Percentiles rank a stretch among this genome's conserved stretches.
Conservation (phyloP, 2,888 invertebrate genomes). For the Drosophila mimetica region DNA sequence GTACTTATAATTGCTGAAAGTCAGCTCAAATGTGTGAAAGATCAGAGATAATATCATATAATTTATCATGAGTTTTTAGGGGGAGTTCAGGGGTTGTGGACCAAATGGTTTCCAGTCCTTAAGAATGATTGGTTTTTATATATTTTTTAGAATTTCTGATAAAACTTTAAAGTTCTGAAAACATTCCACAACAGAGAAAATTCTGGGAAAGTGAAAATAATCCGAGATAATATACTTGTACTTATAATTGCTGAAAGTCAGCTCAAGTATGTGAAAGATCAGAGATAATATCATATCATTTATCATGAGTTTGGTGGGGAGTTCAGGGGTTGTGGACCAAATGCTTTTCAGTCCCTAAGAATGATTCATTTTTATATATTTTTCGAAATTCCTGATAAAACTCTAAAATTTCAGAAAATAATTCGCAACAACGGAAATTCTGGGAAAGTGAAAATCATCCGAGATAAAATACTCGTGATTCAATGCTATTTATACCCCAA, state of each 20-base stretch:
- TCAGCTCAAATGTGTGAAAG: constrained; percentile 26
- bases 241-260: constrained; percentile 13
- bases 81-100: constrained; percentile 9
- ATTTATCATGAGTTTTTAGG: neutral
- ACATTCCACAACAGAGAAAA: too few species aligned
- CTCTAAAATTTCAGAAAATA: too few species aligned
- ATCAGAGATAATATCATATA: constrained; percentile 33
- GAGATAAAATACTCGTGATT: constrained; percentile 10
- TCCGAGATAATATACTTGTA: too few species aligned
- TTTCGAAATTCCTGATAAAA: too few species aligned
- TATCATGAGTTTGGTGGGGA: constrained; percentile 1
- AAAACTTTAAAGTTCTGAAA: too few species aligned
- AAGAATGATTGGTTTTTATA: neutral
- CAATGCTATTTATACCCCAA: constrained; percentile 10
- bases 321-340: constrained; percentile 5
- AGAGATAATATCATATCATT: constrained; percentile 23
- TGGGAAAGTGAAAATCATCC: neutral
- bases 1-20: constrained; percentile 11
- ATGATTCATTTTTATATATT: neutral
- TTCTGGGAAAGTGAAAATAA: too few species aligned
- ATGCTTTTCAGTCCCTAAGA: neutral
- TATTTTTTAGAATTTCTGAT: too few species aligned
- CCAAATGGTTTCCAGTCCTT: neutral
- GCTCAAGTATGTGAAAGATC: constrained; percentile 33
- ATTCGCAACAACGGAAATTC: too few species aligned